These are phyloP conservation scores for Onychomys torridus DNA, from an alignment of 2,797 vertebrate species.

Conservation along the genomic window DNA sequence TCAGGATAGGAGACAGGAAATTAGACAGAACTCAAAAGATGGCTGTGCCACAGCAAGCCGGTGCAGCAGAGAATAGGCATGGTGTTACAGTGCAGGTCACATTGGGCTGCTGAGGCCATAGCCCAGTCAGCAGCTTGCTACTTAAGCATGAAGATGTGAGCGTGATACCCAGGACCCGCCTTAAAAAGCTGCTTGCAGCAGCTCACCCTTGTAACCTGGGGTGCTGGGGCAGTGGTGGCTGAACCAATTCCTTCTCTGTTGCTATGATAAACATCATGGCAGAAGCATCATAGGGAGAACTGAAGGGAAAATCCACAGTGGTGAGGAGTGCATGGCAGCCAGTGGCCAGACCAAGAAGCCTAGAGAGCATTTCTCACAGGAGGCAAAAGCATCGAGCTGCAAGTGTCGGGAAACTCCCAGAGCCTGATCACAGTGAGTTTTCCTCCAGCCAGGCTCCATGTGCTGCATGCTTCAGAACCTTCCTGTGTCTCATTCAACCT, in stretches of 20 bases:
- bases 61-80: not conserved
- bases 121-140: not conserved
- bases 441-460: not conserved
- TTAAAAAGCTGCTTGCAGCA: no score
- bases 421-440: not conserved
- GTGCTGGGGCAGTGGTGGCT: not conserved
- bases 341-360: not conserved
- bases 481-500: not conserved
- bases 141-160: not conserved
- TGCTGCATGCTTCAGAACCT: not conserved
- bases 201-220: not conserved
- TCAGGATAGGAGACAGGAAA: constrained; percentile 70
- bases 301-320: not conserved
- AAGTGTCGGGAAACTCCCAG: not conserved
- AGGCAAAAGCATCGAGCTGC: not conserved
- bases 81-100: not conserved
- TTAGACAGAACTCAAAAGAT: constrained; percentile 80
- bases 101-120: no score
- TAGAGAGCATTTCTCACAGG: not conserved
- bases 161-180: not conserved
- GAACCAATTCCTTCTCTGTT: not conserved
- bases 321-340: not conserved
- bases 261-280: not conserved
- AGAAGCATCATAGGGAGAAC: not conserved
- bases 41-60: constrained; percentile 76